Evolutionary conservation across 2,888 invertebrate genomes (phyloP).

Genomic region (Drosophila colorata): DNA sequence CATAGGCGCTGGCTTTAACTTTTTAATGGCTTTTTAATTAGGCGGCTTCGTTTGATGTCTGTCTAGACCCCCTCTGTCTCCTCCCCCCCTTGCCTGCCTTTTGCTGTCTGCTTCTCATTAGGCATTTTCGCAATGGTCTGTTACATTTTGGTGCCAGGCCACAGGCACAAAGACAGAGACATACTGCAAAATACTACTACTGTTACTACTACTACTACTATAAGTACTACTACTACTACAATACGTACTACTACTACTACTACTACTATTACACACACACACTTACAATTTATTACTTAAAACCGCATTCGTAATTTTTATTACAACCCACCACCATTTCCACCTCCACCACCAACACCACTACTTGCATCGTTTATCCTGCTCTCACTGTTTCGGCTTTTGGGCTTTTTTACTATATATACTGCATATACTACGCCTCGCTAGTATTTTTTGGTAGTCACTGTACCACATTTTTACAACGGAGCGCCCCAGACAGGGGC

Average conservation of each 20-base stretch:
- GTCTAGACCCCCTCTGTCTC: conserved; percentile 36
- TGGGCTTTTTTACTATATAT: conserved; percentile 59
- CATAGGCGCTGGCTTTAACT: conserved; percentile 65
- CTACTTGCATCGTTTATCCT: conserved; percentile 43
- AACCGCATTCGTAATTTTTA: conserved; percentile 72
- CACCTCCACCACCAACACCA: conserved; percentile 10
- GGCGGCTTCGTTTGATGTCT: conserved; percentile 68
- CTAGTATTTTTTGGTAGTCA: conserved; percentile 80
- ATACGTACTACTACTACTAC: conserved; percentile 6
- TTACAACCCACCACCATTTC: conserved; percentile 40
- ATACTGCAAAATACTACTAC: conserved; percentile 32
- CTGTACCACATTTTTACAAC: conserved; percentile 75
- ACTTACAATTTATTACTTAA: conserved; percentile 59
- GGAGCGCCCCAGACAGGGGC: conserved; percentile 69
- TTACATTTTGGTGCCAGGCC: conserved; percentile 41
- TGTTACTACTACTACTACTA: conserved; percentile 27
- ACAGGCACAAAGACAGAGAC: conserved; percentile 4
- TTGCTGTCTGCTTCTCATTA: conserved; percentile 32
- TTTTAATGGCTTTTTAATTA: conserved; percentile 79
- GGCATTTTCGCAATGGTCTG: conserved; percentile 54
- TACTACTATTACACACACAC: conserved; percentile 26
- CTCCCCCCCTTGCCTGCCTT: background rate
- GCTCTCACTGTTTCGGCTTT: conserved; percentile 27
- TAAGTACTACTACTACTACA: conserved; percentile 33
- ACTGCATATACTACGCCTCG: conserved; percentile 41